Conservation (phyloP, 2,797 vertebrate species). For the Urophycis tenuis region DNA sequence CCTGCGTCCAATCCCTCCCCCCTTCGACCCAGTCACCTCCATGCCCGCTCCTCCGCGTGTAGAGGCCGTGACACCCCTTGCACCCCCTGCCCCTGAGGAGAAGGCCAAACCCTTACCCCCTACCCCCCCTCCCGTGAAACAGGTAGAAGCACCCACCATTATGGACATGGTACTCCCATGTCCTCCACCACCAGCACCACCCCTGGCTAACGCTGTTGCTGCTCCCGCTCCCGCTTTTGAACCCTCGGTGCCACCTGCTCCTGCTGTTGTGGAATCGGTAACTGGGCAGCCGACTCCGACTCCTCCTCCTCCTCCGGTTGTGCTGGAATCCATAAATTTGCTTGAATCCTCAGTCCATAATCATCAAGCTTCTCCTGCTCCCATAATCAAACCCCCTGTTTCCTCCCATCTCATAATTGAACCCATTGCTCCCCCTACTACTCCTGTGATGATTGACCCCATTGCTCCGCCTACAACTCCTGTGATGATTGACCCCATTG, state of each 20-base stretch:
- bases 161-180: slow-evolving; percentile 47
- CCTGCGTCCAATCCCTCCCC: slow-evolving; percentile 47
- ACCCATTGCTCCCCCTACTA: slow-evolving; percentile 23
- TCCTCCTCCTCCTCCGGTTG: slow-evolving; percentile 19
- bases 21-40: slow-evolving; percentile 56
- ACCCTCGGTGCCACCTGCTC: slow-evolving; percentile 30
- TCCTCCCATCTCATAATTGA: slow-evolving; percentile 4
- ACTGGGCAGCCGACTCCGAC: not conserved
- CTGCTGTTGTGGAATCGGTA: slow-evolving; percentile 3
- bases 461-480: slow-evolving; percentile 32
- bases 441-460: slow-evolving; percentile 36
- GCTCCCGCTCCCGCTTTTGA: slow-evolving; percentile 49
- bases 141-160: slow-evolving; percentile 58
- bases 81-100: slow-evolving; percentile 40
- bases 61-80: slow-evolving; percentile 46
- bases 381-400: slow-evolving; percentile 16
- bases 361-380: slow-evolving; percentile 15
- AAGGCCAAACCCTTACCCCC: slow-evolving; percentile 26
- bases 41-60: slow-evolving; percentile 41
- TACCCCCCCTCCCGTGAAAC: slow-evolving; percentile 39
- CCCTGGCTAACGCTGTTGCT: slow-evolving; percentile 7
- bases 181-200: slow-evolving; percentile 32
- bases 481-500: slow-evolving; percentile 32
- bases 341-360: slow-evolving; percentile 24
- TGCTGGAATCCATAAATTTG: slow-evolving; percentile 37